These are phyloP conservation scores for Malthinus flaveolus DNA, from an alignment of 2,888 invertebrate species.

Conservation along the genomic window DNA sequence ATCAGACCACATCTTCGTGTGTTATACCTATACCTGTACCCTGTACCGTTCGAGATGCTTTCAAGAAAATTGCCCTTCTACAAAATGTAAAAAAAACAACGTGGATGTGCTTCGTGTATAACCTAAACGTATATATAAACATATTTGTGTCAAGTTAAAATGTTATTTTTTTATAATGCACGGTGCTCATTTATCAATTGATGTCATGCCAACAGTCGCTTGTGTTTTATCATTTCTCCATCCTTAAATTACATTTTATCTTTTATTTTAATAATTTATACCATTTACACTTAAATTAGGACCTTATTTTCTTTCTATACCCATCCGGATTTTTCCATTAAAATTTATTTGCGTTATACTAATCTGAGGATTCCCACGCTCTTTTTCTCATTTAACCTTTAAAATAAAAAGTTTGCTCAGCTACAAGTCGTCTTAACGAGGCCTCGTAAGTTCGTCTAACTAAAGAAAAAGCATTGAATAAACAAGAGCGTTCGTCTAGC, in stretches of 20 bases:
- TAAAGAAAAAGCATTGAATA: too few species aligned
- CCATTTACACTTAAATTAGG: too few species aligned
- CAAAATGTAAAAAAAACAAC: constrained; percentile 38
- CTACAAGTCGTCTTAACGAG: too few species aligned
- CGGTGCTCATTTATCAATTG: constrained; percentile 35
- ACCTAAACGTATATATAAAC: constrained; percentile 31
- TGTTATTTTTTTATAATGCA: constrained; percentile 36
- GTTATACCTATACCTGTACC: constrained; percentile 45
- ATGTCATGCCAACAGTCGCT: constrained; percentile 28
- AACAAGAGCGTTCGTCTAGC: too few species aligned
- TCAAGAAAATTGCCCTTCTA: constrained; percentile 49
- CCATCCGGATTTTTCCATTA: too few species aligned
- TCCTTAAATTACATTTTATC: not conserved
- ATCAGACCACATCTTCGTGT: constrained; percentile 47
- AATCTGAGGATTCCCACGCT: too few species aligned
- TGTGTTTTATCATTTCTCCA: constrained; percentile 28
- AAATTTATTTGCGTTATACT: too few species aligned
- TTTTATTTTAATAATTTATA: not conserved
- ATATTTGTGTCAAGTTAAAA: constrained; percentile 37
- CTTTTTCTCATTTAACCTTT: too few species aligned
- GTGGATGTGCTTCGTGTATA: constrained; percentile 30
- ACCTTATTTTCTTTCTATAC: too few species aligned
- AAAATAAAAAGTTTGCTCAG: too few species aligned
- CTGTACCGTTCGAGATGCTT: constrained; percentile 49
- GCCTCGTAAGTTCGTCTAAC: too few species aligned